These are phyloP conservation scores for Phaethon lepturus DNA, from an alignment of 2,113 vertebrate genomes.

Conservation along the genomic window DNA sequence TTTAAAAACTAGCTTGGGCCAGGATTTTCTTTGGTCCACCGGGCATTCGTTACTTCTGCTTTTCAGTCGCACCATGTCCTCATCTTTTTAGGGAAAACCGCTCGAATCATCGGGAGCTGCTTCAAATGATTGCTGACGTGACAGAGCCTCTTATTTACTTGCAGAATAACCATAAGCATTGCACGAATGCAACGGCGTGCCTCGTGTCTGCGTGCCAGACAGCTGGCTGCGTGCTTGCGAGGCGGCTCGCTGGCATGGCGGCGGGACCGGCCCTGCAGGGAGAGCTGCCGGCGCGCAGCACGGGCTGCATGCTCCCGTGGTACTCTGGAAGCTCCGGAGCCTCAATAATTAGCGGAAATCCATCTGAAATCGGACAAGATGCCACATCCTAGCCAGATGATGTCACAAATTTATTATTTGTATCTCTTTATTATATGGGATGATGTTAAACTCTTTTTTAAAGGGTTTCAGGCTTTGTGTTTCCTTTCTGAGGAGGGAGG, in stretches of 20 bases:
- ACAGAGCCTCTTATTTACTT: not conserved
- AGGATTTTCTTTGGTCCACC: constrained; percentile 28
- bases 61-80: not conserved
- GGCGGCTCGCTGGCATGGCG: not conserved
- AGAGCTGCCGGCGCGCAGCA: not conserved
- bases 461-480: not conserved
- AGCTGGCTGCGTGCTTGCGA: not conserved
- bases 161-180: not conserved
- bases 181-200: not conserved
- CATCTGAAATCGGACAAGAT: not conserved
- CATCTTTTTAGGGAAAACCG: not conserved
- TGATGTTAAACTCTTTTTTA: not conserved
- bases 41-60: constrained; percentile 3
- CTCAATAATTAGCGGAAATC: not conserved
- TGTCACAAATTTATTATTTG: not conserved
- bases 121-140: not conserved
- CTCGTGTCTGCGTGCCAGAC: constrained; percentile 3
- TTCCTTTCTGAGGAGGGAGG: not conserved
- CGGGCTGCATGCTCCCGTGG: not conserved
- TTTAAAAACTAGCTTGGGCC: not conserved
- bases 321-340: not conserved
- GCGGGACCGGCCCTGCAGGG: not conserved
- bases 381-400: not conserved
- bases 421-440: not conserved
- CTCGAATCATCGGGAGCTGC: not conserved